Base-by-base conservation (phyloP, 2,888 invertebrate genomes). In the Alloscopus bannaensis region DNA sequence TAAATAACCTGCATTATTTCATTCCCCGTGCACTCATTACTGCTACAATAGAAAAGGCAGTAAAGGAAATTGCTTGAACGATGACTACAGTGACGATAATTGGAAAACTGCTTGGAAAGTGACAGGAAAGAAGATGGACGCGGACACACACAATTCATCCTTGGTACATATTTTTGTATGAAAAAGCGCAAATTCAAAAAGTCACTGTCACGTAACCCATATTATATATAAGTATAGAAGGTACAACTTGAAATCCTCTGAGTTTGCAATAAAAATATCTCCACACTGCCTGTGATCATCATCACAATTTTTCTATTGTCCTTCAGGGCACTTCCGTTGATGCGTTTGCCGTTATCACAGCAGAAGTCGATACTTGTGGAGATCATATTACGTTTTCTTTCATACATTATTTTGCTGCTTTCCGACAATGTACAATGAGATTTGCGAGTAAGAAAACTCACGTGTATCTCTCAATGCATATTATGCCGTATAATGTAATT, bases 391-490 rank as follows among this genome's bases (percentile, higher is more conserved):
- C n/a, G n/a, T 50, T 50, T 50, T 50, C 22, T 50, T n/a, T 50
- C 18, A 20, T 11, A 50, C 20, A 22, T 42, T 42, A n/a, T 36
- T 36, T 36, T 36, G 6, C 36, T 36, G 13, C 42, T 42, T 42
- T n/a, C 18, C 50, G 20, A 50, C 50, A 50, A 50, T 20, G 20
- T 20, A 50, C 50, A 50, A 50, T 20, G 50, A 50, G 22, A 50
- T 18, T 22, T 50, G 50, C 20, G 20, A 20, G 22, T 50, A 22
- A 42, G 42, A 42, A 42, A 42, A 42, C 42, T 16, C 13, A 42
- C n/a, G n/a, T n/a, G n/a, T n/a, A n/a, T n/a, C n/a, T n/a, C n/a
- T n/a, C n/a, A n/a, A n/a, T n/a, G n/a, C n/a, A n/a, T n/a, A n/a
- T n/a, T n/a, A n/a, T n/a, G n/a, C n/a, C n/a, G n/a, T n/a, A n/a